These are phyloP conservation scores for Hirtodrosophila histrioides DNA, from an alignment of 2,888 invertebrate genomes.

Conservation along the genomic window DNA sequence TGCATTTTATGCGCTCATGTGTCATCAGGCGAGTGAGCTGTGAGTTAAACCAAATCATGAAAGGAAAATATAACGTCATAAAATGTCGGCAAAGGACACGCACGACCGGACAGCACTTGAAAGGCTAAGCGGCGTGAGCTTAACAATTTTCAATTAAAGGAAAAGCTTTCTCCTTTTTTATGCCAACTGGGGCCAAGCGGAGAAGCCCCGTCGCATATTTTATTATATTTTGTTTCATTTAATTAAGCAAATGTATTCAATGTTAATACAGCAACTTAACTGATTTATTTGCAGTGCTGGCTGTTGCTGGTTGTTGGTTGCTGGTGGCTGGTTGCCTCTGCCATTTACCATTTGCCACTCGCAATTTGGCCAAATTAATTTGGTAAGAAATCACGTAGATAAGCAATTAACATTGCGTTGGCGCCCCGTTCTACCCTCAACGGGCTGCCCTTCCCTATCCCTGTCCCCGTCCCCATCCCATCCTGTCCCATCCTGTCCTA, in stretches of 20 bases:
- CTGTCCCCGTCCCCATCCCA: background rate
- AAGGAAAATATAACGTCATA: conserved; percentile 49
- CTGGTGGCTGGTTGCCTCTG: conserved; percentile 37
- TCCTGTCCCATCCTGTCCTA: background rate
- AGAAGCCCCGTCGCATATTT: conserved; percentile 37
- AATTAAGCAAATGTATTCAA: conserved; percentile 79
- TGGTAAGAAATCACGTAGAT: conserved; percentile 83
- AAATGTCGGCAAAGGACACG: conserved; percentile 27
- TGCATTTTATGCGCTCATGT: conserved; percentile 65
- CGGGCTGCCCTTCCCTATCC: background rate
- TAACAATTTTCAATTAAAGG: conserved; percentile 65
- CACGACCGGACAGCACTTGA: conserved; percentile 9
- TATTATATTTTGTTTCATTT: conserved; percentile 67
- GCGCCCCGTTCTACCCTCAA: conserved; percentile 35
- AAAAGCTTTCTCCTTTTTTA: conserved; percentile 61
- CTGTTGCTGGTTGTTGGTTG: conserved; percentile 23
- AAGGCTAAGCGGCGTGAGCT: conserved; percentile 28
- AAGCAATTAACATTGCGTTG: conserved; percentile 81
- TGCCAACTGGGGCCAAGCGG: background rate
- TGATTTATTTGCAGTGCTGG: conserved; percentile 59
- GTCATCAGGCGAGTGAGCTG: conserved; percentile 38
- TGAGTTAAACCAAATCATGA: conserved; percentile 50
- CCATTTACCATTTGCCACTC: conserved; percentile 37
- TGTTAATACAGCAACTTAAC: conserved; percentile 79
- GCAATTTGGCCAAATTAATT: conserved; percentile 82